Percentiles rank a stretch among this genome's conserved stretches.
Conservation (phyloP, 2,888 invertebrate genomes). For the Apocheima hispidaria region DNA sequence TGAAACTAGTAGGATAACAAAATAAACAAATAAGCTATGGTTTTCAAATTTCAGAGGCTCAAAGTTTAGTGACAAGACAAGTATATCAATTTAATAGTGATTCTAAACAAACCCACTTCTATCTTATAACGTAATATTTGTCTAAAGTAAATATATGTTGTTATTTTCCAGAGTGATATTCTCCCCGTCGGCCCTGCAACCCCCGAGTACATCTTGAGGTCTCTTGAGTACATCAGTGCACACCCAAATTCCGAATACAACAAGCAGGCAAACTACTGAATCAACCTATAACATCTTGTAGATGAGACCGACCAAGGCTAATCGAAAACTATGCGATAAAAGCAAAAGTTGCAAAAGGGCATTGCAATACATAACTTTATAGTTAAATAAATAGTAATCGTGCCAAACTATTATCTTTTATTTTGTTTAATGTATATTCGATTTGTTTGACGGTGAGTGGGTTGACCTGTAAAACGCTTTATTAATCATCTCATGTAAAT, state of each 20-base stretch:
- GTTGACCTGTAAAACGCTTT: not conserved
- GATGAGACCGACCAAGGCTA: conserved; percentile 21
- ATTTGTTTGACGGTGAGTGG: not conserved
- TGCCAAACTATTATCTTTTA: conserved; percentile 1
- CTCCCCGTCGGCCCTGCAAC: conserved; percentile 59
- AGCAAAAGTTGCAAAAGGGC: not conserved
- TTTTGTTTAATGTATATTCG: not conserved
- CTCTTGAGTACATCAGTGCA: conserved; percentile 59
- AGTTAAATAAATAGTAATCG: conserved; percentile 7
- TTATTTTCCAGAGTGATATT: conserved; percentile 49
- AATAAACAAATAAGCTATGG: not conserved
- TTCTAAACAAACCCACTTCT: not conserved
- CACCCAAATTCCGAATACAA: conserved; percentile 47
- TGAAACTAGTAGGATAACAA: too few relatives aligned
- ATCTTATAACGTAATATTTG: not conserved
- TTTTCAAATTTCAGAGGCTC: too few relatives aligned
- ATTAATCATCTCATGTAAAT: too few relatives aligned
- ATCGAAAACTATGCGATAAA: not conserved
- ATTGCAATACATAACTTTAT: not conserved
- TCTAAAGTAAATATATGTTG: not conserved
- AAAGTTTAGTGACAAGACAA: too few relatives aligned
- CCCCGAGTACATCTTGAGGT: conserved; percentile 57
- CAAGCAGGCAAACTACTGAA: conserved; percentile 8
- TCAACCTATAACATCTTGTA: not conserved
- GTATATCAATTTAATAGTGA: not conserved